Evolutionary conservation across 2,113 vertebrate species (phyloP).

Genomic region (Pipra filicauda): DNA sequence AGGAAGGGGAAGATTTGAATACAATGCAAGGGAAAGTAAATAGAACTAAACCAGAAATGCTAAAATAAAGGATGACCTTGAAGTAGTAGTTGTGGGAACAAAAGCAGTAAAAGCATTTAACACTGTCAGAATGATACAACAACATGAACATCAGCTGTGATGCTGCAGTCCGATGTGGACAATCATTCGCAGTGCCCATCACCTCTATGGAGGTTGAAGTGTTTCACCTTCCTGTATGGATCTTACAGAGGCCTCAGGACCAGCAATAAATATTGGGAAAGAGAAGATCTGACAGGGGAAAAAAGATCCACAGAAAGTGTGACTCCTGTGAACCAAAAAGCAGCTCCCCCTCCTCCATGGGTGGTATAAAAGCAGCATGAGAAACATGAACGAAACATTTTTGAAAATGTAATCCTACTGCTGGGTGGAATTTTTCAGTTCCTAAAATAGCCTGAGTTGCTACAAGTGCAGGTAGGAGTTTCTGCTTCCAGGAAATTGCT

Average conservation of each 20-base stretch:
- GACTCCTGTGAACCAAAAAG: not conserved
- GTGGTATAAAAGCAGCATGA: not conserved
- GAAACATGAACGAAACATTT: not conserved
- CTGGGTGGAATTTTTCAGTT: not conserved
- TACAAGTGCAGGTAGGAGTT: slow-evolving; percentile 10
- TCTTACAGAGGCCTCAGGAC: not conserved
- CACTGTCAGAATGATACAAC: not conserved
- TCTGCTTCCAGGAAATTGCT: slow-evolving; percentile 37
- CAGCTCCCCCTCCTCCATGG: not conserved
- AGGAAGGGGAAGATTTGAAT: not conserved
- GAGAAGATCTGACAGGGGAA: not conserved
- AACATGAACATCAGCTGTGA: not conserved
- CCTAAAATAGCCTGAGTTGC: not conserved
- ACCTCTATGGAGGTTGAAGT: not conserved
- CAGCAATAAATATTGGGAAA: not conserved
- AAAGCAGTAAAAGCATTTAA: not conserved
- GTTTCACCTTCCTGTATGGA: not conserved
- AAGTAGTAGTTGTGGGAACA: not conserved
- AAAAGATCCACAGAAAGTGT: not conserved
- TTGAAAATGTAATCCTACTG: not conserved
- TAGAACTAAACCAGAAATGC: not conserved
- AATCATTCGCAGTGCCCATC: not conserved
- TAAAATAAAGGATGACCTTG: not conserved
- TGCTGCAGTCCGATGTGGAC: not conserved
- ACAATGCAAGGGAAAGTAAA: not conserved